phyloP scores from a whole-genome alignment of 1,140 invertebrate genomes.

The Geopemphigus sp. region DNA sequence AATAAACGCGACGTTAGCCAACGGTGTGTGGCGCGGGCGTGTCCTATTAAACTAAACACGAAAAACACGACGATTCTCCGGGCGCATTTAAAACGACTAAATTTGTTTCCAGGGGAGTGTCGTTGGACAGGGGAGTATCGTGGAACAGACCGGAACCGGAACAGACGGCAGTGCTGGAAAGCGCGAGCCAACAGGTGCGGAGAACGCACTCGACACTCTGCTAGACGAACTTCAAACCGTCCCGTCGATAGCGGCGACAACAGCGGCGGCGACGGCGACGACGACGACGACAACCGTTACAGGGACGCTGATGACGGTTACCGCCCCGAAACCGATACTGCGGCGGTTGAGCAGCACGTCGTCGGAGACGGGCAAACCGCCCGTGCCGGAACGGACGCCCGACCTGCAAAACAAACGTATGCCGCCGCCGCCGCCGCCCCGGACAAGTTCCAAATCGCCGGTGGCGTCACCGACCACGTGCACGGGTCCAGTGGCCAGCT shows the following conservation, averaged over 20 bases:
- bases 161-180: constrained; percentile 58
- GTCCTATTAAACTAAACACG: too few species aligned
- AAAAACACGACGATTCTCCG: neutral
- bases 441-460: constrained; percentile 77
- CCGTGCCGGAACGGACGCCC: constrained; percentile 71
- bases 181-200: constrained; percentile 65
- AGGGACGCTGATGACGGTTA: constrained; percentile 53
- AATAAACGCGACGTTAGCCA: too few species aligned
- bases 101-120: constrained; percentile 61
- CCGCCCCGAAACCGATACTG: constrained; percentile 59
- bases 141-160: constrained; percentile 66
- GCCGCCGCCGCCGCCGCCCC: constrained; percentile 80
- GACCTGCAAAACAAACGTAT: constrained; percentile 71
- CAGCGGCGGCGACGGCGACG: constrained; percentile 51
- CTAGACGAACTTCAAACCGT: constrained; percentile 83
- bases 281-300: constrained; percentile 47
- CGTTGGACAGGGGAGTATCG: constrained; percentile 65
- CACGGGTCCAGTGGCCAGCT: constrained; percentile 53
- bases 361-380: constrained; percentile 64
- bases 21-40: too few species aligned
- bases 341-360: constrained; percentile 68
- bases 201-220: constrained; percentile 93
- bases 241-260: neutral
- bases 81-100: neutral
- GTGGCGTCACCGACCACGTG: constrained; percentile 71